Percentiles rank a stretch among this genome's conserved stretches.
phyloP scores from a whole-genome alignment of 2,888 invertebrate species.

The Hecatera dysodea region DNA sequence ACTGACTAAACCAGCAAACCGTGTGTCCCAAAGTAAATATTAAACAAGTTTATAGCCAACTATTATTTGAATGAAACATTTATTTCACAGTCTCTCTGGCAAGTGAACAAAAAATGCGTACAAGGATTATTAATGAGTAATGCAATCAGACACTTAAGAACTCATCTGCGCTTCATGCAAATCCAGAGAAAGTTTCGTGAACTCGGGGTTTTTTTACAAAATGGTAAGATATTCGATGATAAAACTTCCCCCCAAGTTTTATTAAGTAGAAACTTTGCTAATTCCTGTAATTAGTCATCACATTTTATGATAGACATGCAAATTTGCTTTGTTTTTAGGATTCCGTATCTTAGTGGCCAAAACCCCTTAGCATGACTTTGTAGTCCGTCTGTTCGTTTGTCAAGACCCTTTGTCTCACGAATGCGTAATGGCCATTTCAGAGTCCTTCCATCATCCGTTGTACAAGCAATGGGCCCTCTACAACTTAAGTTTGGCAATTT shows the following conservation, averaged over 20 bases:
- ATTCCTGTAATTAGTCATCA: conserved; percentile 60
- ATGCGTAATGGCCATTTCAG: too few relatives aligned
- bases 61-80: conserved; percentile 27
- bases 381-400: too few relatives aligned
- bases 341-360: not conserved
- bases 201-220: conserved; percentile 33
- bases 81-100: conserved; percentile 23
- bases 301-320: conserved; percentile 48
- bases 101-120: conserved; percentile 12
- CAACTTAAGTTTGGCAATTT: too few relatives aligned
- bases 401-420: too few relatives aligned
- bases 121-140: conserved; percentile 32
- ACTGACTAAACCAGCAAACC: not conserved
- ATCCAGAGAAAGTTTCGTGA: conserved; percentile 43
- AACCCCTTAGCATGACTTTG: too few relatives aligned
- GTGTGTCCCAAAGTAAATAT: conserved; percentile 35
- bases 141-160: conserved; percentile 42
- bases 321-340: not conserved
- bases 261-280: conserved; percentile 60
- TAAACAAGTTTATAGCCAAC: conserved; percentile 35
- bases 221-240: conserved; percentile 39
- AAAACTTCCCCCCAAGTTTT: conserved; percentile 51
- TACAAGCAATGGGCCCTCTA: too few relatives aligned
- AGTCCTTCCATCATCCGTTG: too few relatives aligned
- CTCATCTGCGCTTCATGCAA: conserved; percentile 16